phyloP scores from a whole-genome alignment of 2,113 vertebrate species.

The Bubo scandiacus region DNA sequence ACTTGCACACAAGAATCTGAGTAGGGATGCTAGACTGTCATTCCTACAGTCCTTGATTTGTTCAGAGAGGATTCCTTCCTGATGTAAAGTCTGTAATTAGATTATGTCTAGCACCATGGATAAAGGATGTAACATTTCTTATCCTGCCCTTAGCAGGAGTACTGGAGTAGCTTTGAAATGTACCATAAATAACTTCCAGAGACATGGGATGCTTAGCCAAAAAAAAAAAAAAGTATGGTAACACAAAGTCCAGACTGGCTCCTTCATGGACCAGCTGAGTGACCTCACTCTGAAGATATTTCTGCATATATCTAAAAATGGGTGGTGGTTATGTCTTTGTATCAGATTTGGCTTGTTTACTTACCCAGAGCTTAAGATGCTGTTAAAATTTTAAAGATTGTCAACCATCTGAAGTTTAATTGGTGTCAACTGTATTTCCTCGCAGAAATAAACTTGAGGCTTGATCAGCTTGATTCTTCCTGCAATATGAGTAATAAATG shows the following conservation, averaged over 20 bases:
- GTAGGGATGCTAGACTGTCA: background rate
- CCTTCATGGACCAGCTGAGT: background rate
- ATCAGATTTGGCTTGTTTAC: background rate
- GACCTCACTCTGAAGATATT: background rate
- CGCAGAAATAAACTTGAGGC: background rate
- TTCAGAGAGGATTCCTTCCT: slow-evolving; percentile 46
- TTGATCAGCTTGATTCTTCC: background rate
- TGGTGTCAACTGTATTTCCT: background rate
- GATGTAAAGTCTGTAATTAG: slow-evolving; percentile 56
- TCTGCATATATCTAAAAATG: background rate
- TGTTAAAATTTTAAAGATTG: background rate
- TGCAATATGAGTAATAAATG: background rate
- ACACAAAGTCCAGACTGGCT: background rate
- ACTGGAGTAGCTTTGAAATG: slow-evolving; percentile 16
- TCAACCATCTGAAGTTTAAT: background rate
- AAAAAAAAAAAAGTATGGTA: background rate
- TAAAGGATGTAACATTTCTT: slow-evolving; percentile 29
- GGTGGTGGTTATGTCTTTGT: background rate
- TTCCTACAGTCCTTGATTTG: background rate
- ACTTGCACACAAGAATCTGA: background rate
- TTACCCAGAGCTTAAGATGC: background rate
- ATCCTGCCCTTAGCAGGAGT: background rate
- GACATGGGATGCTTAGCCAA: background rate
- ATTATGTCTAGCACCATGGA: slow-evolving; percentile 31
- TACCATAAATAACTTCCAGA: background rate